These are phyloP conservation scores for Rhabdornis inornatus DNA, from an alignment of 2,113 vertebrate species.

Conservation along the genomic window DNA sequence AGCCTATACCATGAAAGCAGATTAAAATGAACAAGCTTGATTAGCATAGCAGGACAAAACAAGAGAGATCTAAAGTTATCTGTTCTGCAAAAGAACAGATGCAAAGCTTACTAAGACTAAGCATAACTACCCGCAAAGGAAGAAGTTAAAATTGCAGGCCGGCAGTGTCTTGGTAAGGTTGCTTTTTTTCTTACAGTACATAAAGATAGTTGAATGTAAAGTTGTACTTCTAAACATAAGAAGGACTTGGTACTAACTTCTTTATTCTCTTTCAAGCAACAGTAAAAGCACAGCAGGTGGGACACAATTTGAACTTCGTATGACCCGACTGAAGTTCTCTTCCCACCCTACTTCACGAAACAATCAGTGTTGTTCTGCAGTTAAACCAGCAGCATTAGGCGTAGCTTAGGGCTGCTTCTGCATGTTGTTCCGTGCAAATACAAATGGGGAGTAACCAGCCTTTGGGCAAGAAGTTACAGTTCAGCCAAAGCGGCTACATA, in stretches of 20 bases:
- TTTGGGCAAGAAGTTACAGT: accelerated
- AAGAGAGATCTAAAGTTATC: background rate
- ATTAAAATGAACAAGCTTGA: background rate
- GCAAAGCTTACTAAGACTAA: background rate
- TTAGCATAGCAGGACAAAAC: background rate
- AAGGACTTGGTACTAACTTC: background rate
- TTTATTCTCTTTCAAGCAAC: background rate
- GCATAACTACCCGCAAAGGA: background rate
- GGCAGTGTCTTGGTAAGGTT: background rate
- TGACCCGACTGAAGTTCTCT: background rate
- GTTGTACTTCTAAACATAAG: background rate
- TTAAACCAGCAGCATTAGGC: background rate
- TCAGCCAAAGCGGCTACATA: accelerated
- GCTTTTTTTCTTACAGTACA: background rate
- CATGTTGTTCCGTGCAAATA: accelerated
- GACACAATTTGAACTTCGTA: background rate
- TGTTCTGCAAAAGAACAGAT: background rate
- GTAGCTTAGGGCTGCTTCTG: background rate
- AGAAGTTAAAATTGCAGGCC: background rate
- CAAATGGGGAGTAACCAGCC: background rate
- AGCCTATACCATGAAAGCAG: background rate
- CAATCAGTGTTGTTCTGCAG: background rate
- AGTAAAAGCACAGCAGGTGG: background rate
- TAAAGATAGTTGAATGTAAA: background rate
- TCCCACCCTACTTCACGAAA: background rate